phyloP scores from a whole-genome alignment of 2,113 vertebrate species.

The Falco punctatus region DNA sequence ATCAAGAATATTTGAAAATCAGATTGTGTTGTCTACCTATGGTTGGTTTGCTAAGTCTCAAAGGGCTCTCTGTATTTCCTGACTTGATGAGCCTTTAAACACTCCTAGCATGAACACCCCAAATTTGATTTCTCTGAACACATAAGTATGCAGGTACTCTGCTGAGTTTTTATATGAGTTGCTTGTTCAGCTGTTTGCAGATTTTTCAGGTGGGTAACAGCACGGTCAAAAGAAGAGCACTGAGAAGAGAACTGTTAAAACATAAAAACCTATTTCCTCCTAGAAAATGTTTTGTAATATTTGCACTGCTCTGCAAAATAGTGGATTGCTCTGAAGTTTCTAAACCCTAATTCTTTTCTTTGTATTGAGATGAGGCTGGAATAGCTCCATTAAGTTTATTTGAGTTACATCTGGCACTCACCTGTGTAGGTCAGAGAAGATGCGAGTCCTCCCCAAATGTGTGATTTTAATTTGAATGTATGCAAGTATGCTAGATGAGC shows the following conservation, averaged over 20 bases:
- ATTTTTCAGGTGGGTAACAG: not conserved
- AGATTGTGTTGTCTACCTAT: not conserved
- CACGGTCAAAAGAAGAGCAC: not conserved
- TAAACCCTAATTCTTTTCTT: not conserved
- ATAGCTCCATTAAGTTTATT: not conserved
- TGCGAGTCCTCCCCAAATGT: not conserved
- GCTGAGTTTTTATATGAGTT: not conserved
- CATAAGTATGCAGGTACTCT: not conserved
- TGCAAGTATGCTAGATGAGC: not conserved
- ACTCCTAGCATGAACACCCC: not conserved
- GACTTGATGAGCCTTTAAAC: not conserved
- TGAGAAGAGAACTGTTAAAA: not conserved
- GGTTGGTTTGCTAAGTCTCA: not conserved
- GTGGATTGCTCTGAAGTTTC: not conserved
- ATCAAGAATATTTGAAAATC: not conserved
- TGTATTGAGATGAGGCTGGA: not conserved
- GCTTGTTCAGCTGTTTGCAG: not conserved
- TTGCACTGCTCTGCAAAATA: not conserved
- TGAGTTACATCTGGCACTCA: not conserved
- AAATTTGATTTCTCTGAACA: not conserved
- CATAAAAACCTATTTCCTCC: not conserved
- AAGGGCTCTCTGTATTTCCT: not conserved
- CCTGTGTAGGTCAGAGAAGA: not conserved
- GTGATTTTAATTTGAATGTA: constrained; percentile 10
- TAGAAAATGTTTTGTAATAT: not conserved